Conservation (phyloP, 2,797 vertebrate species). For the Pachyuromys duprasi region DNA sequence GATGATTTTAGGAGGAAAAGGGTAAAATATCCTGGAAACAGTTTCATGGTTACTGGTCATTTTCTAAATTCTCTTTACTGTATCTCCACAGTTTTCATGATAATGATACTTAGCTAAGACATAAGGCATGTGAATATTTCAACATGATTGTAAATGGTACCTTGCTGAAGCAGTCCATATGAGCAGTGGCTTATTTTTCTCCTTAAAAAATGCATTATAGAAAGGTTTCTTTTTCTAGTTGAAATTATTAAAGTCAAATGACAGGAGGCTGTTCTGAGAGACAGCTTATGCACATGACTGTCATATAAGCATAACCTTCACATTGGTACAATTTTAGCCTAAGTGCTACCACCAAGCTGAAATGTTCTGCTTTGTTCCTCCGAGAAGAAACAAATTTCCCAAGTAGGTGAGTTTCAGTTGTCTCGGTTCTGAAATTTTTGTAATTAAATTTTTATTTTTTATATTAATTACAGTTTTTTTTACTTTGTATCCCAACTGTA, state of each 20-base stretch:
- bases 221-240: neutral
- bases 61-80: neutral
- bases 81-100: neutral
- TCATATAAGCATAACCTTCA: neutral
- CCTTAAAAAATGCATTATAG: neutral
- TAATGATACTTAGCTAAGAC: neutral
- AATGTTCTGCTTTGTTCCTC: neutral
- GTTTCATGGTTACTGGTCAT: neutral
- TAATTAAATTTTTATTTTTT: too few relatives aligned
- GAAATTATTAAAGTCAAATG: neutral
- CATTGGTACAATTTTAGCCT: neutral
- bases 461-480: too few relatives aligned
- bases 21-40: conserved; percentile 25
- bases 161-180: neutral
- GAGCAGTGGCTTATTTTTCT: neutral
- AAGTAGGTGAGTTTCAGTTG: neutral
- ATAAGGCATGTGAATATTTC: neutral
- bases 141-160: neutral
- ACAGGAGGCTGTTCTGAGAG: too few relatives aligned
- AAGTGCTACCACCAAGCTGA: neutral
- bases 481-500: too few relatives aligned
- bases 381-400: neutral
- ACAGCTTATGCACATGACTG: neutral
- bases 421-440: neutral
- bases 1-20: neutral